Conservation (phyloP, 2,113 vertebrate species). For the Piliocolobus tephrosceles region DNA sequence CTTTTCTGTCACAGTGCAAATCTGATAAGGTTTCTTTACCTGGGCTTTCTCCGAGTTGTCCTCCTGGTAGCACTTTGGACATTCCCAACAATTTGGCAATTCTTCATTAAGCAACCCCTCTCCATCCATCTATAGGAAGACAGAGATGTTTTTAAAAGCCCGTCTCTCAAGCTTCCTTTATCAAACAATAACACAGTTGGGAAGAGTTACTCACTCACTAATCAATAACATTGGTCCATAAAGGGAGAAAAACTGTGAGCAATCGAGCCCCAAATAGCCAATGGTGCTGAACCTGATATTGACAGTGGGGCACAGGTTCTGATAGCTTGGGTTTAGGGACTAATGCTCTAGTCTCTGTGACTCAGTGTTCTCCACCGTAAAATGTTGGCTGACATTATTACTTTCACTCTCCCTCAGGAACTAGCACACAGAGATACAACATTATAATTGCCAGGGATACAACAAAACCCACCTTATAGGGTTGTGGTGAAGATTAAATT, state of each 20-base stretch:
- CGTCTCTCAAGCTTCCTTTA: background rate
- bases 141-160: slow-evolving; percentile 28
- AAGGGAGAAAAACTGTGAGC: background rate
- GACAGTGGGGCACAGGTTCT: background rate
- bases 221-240: background rate
- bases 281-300: background rate
- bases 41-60: slow-evolving; percentile 87
- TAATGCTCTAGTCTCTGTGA: background rate
- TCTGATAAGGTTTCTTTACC: slow-evolving; percentile 66
- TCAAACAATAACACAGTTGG: background rate
- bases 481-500: background rate
- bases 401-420: too few species aligned
- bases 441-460: background rate
- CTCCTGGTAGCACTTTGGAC: slow-evolving; percentile 95
- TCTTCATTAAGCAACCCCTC: slow-evolving; percentile 95
- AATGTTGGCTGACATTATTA: background rate
- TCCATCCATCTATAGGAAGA: slow-evolving; percentile 89
- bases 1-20: background rate
- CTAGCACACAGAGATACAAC: background rate
- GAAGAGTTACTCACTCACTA: background rate
- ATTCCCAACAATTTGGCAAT: slow-evolving; percentile 98
- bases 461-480: background rate
- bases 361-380: background rate
- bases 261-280: background rate
- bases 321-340: background rate